A percentile compares a stretch with the other conserved stretches of the same genome.
Evolutionary conservation across 2,888 invertebrate genomes (phyloP).

Genomic region (Mythimna lalbum): DNA sequence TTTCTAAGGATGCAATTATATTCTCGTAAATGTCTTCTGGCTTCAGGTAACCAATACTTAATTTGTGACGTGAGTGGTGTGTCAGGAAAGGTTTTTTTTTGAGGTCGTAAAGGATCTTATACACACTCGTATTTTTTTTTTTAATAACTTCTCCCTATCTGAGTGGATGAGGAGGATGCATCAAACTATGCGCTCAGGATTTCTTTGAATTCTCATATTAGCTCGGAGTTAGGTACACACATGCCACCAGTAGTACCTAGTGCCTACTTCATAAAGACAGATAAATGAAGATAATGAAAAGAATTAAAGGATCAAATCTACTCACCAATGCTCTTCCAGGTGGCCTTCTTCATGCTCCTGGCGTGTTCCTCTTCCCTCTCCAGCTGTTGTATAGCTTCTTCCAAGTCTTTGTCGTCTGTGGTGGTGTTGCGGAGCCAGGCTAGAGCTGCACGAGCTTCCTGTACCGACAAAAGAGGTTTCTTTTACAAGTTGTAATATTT

Average conservation of each 20-base stretch:
- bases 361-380: slow-evolving; percentile 83
- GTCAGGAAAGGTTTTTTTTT: neutral
- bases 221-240: no score
- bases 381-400: slow-evolving; percentile 81
- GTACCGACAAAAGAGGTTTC: slow-evolving; percentile 17
- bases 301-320: neutral
- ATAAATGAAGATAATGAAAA: neutral
- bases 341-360: slow-evolving; percentile 80
- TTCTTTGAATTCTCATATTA: no score
- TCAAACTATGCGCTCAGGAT: no score
- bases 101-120: no score
- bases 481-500: no score
- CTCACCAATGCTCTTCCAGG: slow-evolving; percentile 84
- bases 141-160: no score
- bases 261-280: neutral
- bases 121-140: no score
- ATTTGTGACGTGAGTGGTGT: slow-evolving; percentile 8
- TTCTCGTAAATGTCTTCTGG: neutral
- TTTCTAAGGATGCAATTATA: slow-evolving; percentile 32
- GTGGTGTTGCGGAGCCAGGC: slow-evolving; percentile 85
- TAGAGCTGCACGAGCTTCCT: slow-evolving; percentile 83
- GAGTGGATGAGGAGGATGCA: no score
- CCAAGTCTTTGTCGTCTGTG: slow-evolving; percentile 81
- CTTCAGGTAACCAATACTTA: neutral
- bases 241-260: no score